Evolutionary conservation across 2,888 invertebrate species (phyloP), one percentile per base, ranked within the genome.

Genomic region (Drosophila meridionalis): DNA sequence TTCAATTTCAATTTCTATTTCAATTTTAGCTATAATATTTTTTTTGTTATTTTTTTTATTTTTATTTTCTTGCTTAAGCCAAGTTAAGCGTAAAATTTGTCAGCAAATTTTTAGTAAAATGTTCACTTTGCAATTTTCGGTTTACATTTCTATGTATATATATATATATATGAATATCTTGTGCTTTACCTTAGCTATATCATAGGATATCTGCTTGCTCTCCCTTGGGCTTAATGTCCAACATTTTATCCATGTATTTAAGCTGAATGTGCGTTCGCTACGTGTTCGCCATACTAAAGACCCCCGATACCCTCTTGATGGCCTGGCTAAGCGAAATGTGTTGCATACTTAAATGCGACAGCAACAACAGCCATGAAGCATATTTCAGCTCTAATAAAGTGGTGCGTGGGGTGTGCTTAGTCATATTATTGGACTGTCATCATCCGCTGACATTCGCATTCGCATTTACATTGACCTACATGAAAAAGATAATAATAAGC

Each of bases 171-270:
- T 50, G 9, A 9, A 9, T 56, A 40, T 47, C 5, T 38, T n/a
- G 7, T 36, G 40, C 34, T 20, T 20, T 64, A 67, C 50, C 61
- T 64, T 53, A 28, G 62, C 14, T 4, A 58, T 61, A 56, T 75
- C 70, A 75, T 64, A 45, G 58, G 14, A 65, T 80, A 55, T 70
- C 57, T 57, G 30, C 65, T 57, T 43, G 42, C 57, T 53, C 57
- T 60, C 64, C 52, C 60, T 4, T 20, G 74, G 78, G 76, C 43
- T 89, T 83, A 83, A 83, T 86, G 89, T 75, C 89, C 87, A 74
- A 78, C 87, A 87, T 82, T 87, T 77, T 84, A 85, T 76, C 80
- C 73, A 72, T 83, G 89, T 75, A 86, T 86, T 86, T 87, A 83
- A 86, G 87, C 78, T 83, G 69, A 74, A 82, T 77, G 73, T 80